Evolutionary conservation across 2,888 invertebrate species (phyloP).

Genomic region (Leptinotarsa peninsularis): DNA sequence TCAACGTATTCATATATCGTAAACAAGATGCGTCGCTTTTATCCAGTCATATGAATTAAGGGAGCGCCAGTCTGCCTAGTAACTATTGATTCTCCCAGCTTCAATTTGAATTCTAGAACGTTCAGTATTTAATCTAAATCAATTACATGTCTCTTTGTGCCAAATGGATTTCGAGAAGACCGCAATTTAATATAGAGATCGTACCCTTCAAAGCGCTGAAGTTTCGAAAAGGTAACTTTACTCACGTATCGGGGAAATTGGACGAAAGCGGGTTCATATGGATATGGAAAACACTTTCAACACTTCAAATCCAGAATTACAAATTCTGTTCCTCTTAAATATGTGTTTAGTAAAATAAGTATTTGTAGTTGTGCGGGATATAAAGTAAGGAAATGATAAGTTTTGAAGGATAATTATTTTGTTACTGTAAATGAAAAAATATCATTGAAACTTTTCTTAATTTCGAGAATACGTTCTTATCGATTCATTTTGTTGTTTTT

Average conservation of each 20-base stretch:
- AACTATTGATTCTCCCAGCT: slow-evolving; percentile 27
- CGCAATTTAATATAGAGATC: neutral
- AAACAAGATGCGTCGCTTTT: slow-evolving; percentile 7
- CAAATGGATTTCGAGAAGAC: slow-evolving; percentile 16
- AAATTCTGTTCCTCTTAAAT: too few relatives aligned
- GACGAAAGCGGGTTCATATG: neutral
- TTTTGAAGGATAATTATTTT: too few relatives aligned
- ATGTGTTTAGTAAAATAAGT: too few relatives aligned
- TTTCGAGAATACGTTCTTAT: too few relatives aligned
- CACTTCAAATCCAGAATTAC: too few relatives aligned
- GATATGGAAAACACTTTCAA: too few relatives aligned
- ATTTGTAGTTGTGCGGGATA: too few relatives aligned
- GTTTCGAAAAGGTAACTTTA: neutral
- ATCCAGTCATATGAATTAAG: slow-evolving; percentile 15
- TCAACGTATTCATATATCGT: neutral
- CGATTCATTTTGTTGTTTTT: too few relatives aligned
- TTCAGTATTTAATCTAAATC: slow-evolving; percentile 11
- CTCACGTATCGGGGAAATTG: neutral
- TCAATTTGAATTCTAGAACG: slow-evolving; percentile 21
- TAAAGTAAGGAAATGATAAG: too few relatives aligned
- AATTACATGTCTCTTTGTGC: slow-evolving; percentile 9
- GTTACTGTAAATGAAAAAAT: too few relatives aligned
- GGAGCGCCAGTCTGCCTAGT: slow-evolving; percentile 30
- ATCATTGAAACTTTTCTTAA: too few relatives aligned
- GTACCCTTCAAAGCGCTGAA: slow-evolving; percentile 2